Evolutionary conservation across 1,140 invertebrate genomes (phyloP).

Genomic region (Chrysomallon squamiferum): DNA sequence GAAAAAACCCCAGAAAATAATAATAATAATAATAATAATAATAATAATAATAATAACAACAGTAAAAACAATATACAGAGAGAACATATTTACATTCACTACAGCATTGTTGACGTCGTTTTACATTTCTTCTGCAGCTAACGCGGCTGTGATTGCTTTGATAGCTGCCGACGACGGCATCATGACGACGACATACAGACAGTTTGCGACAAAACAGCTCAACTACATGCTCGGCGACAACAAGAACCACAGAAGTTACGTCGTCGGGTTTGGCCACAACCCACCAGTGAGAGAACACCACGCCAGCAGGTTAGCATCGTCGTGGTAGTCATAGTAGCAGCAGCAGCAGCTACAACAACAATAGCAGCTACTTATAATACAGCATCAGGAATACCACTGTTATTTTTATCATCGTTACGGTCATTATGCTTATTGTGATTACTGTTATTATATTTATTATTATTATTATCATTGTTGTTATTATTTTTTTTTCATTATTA

Average conservation of each 20-base stretch:
- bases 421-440: no score
- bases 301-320: slow-evolving; percentile 41
- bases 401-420: no score
- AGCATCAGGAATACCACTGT: no score
- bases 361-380: no score
- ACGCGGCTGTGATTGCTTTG: slow-evolving; percentile 43
- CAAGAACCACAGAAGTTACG: slow-evolving; percentile 65
- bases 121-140: slow-evolving; percentile 19
- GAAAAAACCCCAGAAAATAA: no score
- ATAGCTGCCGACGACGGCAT: slow-evolving; percentile 44
- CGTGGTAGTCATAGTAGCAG: no score
- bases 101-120: no score
- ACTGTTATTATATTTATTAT: no score
- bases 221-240: slow-evolving; percentile 70
- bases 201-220: slow-evolving; percentile 70
- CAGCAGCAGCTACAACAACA: no score
- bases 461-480: no score
- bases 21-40: no score
- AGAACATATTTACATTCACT: neutral
- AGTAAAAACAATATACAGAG: neutral
- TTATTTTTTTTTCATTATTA: no score
- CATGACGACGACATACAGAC: slow-evolving; percentile 42
- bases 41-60: neutral
- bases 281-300: slow-evolving; percentile 64
- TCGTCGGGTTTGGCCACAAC: slow-evolving; percentile 71